Base-by-base conservation (phyloP, 2,888 invertebrate species). In the Zelleria hepariella region DNA sequence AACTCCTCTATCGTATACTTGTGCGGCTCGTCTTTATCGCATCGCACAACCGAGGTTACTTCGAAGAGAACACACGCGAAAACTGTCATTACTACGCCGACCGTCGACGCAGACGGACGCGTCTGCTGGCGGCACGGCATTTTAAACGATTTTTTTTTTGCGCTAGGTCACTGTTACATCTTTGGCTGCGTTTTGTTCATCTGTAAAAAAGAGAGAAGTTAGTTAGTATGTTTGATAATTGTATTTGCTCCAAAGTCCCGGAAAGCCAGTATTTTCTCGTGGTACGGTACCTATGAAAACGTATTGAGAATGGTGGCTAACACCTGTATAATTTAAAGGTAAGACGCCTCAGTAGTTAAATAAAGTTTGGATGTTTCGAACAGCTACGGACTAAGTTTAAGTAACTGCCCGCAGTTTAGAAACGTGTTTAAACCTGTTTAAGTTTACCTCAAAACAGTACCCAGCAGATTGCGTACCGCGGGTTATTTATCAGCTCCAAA, bases 1-100 rank as follows among this genome's bases (percentile, higher is more conserved):
- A 95, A 81, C 72, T 95, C 92, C 25, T 94, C 92, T 72, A 93
- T 90, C 59, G 93, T 93, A 74, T 90, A 94, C 70, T 82, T 90
- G 62, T 84, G 86, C 0, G 82, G 74, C 63, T 86, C 85, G 21
- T 78, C 78, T 59, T 73, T 76, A 23, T 78, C 79, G 59, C 74
- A 77, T 65, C 72, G 79, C 67, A 77, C 77, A 58, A 66, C 76
- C 67, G 73, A 78, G 67, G 62, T 66, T 68, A 78, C 68, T 60
- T 80, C 64, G 21, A 68, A 52, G 55, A 65, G 62, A 8, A 64
- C 75, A 66, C 78, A 77, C 69, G 74, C 64, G 51, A 80, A 67
- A 64, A 80, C 59, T 8, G 74, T 74, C 78, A 87, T 66, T 78
- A 77, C 20, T 55, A 70, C 75, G 62, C 74, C 68, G 61, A 75